Evolutionary conservation across 2,888 invertebrate genomes (phyloP).

Genomic region (Timema cristinae): DNA sequence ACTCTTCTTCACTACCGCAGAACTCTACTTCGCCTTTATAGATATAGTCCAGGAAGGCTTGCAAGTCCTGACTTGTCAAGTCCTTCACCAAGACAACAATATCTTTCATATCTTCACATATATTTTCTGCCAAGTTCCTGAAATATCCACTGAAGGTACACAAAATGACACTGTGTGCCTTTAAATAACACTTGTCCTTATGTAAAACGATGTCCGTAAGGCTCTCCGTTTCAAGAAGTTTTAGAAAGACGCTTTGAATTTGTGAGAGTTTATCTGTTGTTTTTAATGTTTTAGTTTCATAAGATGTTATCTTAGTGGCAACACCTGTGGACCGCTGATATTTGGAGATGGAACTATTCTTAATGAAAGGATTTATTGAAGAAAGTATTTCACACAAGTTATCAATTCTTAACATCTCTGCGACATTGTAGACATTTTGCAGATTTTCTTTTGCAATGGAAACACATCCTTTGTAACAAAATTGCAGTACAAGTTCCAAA

Average conservation of each 20-base stretch:
- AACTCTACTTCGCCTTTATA: constrained; percentile 29
- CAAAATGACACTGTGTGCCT: constrained; percentile 26
- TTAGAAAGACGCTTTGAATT: constrained; percentile 17
- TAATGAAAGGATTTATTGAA: constrained; percentile 8
- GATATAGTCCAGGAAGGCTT: constrained; percentile 27
- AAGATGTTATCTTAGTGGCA: constrained; percentile 15
- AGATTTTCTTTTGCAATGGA: constrained; percentile 15
- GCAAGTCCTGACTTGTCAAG: constrained; percentile 14
- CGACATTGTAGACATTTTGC: constrained; percentile 20
- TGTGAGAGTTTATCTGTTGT: background rate
- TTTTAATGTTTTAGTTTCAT: background rate
- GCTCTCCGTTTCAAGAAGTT: constrained; percentile 24
- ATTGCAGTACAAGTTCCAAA: constrained; percentile 27
- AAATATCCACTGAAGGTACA: constrained; percentile 28
- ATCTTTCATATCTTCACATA: constrained; percentile 22
- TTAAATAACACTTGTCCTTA: constrained; percentile 21
- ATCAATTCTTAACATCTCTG: constrained; percentile 26
- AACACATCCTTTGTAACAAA: constrained; percentile 28
- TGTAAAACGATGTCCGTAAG: constrained; percentile 27
- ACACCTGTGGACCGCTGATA: background rate
- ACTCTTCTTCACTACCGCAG: constrained; percentile 24
- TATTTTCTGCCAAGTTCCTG: constrained; percentile 20
- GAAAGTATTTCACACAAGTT: constrained; percentile 22
- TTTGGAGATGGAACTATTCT: too few species aligned
- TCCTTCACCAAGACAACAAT: constrained; percentile 23